phyloP scores from a whole-genome alignment of 30 jellyfish, hydroid and myxozoan species.

The Phacellophora camtschatica region DNA sequence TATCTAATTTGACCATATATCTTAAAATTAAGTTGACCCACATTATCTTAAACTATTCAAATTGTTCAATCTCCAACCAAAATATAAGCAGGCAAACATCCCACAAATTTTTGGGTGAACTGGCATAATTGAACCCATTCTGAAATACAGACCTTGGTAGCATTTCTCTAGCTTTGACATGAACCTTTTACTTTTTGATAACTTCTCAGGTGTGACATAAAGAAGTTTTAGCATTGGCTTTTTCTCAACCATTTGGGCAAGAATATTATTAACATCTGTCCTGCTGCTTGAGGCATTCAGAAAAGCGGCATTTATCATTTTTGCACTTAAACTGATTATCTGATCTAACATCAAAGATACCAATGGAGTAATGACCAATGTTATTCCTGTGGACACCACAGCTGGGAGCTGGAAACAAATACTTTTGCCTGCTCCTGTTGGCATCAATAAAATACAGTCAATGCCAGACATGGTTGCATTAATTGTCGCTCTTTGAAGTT shows the following conservation, averaged over 20 bases:
- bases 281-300: slow-evolving; percentile 61
- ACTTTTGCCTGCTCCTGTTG: slow-evolving; percentile 97
- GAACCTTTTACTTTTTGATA: slow-evolving; percentile 86
- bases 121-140: too few species aligned
- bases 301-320: slow-evolving; percentile 50
- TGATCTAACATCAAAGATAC: slow-evolving; percentile 87
- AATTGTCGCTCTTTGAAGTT: slow-evolving; percentile 76
- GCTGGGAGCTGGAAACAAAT: slow-evolving; percentile 93
- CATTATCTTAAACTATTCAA: too few species aligned
- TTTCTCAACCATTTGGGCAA: slow-evolving; percentile 47
- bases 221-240: slow-evolving; percentile 48
- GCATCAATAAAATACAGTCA: slow-evolving; percentile 85
- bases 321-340: slow-evolving; percentile 39
- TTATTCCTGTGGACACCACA: slow-evolving; percentile 51
- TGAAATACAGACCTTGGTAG: slow-evolving; percentile 45
- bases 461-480: slow-evolving; percentile 74
- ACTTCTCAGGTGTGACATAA: slow-evolving; percentile 89
- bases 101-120: too few species aligned
- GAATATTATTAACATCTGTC: slow-evolving; percentile 31
- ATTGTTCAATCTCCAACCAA: too few species aligned
- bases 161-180: slow-evolving; percentile 87
- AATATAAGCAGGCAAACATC: too few species aligned
- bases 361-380: slow-evolving; percentile 82
- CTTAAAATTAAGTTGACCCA: too few species aligned
- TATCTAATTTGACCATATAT: too few species aligned